Evolutionary conservation across 2,888 invertebrate species (phyloP).

Genomic region (Ellobium chinense): DNA sequence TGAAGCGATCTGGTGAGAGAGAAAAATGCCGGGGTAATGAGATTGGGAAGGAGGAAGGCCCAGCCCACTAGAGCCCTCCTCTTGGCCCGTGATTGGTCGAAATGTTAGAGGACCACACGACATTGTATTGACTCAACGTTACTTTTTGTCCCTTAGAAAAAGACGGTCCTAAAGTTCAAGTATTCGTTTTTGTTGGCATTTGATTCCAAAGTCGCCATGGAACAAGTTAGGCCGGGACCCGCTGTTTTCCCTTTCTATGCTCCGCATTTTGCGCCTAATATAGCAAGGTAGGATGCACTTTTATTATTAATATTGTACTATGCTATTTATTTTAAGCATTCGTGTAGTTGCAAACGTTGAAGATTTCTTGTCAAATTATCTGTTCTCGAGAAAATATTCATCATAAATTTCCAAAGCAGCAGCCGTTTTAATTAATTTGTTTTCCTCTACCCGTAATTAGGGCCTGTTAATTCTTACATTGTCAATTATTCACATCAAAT

Average conservation of each 20-base stretch:
- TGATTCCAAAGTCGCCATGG: constrained; percentile 28
- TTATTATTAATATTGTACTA: neutral
- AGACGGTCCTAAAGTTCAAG: constrained; percentile 12
- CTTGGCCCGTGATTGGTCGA: constrained; percentile 38
- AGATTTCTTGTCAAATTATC: no score
- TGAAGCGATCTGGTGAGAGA: constrained; percentile 2
- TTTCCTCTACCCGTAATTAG: no score
- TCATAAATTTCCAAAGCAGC: no score
- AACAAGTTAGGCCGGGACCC: constrained; percentile 37
- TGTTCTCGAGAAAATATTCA: no score
- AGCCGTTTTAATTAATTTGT: no score
- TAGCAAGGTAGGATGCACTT: constrained; percentile 31
- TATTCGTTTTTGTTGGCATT: neutral
- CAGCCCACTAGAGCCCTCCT: constrained; percentile 35
- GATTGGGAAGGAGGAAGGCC: constrained; percentile 27
- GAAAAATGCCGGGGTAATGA: constrained; percentile 10
- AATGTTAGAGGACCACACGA: constrained; percentile 40
- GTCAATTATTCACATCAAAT: no score
- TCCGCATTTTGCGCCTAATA: constrained; percentile 37
- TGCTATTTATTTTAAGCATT: neutral
- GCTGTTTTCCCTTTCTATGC: constrained; percentile 49
- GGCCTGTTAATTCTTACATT: no score
- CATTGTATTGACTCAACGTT: constrained; percentile 26
- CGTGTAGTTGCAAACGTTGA: no score
- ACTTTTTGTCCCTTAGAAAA: constrained; percentile 9